These are phyloP conservation scores for Campylomormyrus tamandua DNA, from an alignment of 2,113 vertebrate species.

Conservation along the genomic window DNA sequence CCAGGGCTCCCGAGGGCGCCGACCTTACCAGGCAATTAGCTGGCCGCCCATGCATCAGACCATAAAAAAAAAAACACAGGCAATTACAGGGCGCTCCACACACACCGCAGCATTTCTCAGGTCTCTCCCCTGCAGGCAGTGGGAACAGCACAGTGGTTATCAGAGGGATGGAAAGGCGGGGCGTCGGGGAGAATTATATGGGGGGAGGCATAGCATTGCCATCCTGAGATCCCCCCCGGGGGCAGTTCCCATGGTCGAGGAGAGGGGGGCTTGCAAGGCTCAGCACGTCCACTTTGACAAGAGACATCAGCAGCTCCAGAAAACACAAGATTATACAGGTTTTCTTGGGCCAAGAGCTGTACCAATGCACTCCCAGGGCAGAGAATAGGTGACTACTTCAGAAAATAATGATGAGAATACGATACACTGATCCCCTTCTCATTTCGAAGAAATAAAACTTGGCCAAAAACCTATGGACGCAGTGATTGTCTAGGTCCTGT, in stretches of 20 bases:
- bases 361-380: background rate
- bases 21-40: constrained; percentile 28
- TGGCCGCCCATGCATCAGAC: constrained; percentile 32
- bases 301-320: constrained; percentile 11
- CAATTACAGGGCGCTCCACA: constrained; percentile 35
- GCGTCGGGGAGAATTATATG: constrained; percentile 57
- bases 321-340: background rate
- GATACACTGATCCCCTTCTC: background rate
- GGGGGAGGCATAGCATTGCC: constrained; percentile 40
- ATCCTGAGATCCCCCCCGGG: constrained; percentile 59
- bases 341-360: background rate
- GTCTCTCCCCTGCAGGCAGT: constrained; percentile 42
- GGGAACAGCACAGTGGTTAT: constrained; percentile 36
- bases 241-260: constrained; percentile 60
- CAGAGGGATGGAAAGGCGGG: constrained; percentile 54
- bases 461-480: background rate
- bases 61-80: constrained; percentile 32
- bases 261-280: constrained; percentile 47
- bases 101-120: constrained; percentile 6
- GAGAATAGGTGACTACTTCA: background rate
- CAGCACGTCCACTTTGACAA: constrained; percentile 31
- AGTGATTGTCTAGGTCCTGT: background rate
- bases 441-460: background rate
- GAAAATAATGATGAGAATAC: background rate
- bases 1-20: background rate